Conservation (phyloP, 2,888 invertebrate species). For the Drosophila parthenogenetica region DNA sequence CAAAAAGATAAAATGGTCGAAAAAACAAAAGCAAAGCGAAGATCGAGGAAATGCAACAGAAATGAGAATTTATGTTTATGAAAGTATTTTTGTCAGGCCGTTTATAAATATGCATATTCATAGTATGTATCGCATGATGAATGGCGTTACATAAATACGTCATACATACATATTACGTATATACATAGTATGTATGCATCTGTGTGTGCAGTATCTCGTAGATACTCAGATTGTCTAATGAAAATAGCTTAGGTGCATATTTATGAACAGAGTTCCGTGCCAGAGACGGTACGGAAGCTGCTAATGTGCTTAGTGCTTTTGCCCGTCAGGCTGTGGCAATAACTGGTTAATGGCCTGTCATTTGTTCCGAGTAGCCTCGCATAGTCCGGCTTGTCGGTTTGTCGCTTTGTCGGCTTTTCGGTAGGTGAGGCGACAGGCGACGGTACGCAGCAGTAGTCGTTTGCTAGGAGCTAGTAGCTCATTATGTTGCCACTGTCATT, state of each 20-base stretch:
- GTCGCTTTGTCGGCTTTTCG: slow-evolving; percentile 4
- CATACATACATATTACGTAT: too few species aligned
- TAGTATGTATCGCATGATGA: slow-evolving; percentile 34
- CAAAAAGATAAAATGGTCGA: slow-evolving; percentile 58
- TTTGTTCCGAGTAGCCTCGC: slow-evolving; percentile 51
- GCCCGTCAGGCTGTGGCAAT: slow-evolving; percentile 70
- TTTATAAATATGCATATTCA: slow-evolving; percentile 54
- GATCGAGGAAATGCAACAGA: slow-evolving; percentile 77
- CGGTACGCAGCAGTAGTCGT: not conserved
- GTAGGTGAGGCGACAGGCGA: too few species aligned
- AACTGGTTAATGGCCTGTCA: slow-evolving; percentile 72
- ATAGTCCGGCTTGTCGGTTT: slow-evolving; percentile 36
- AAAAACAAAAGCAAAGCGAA: slow-evolving; percentile 48
- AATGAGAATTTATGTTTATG: slow-evolving; percentile 78
- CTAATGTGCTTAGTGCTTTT: slow-evolving; percentile 73
- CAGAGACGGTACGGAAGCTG: slow-evolving; percentile 61
- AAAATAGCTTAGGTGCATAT: slow-evolving; percentile 60
- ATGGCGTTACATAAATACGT: slow-evolving; percentile 22
- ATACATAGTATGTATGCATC: not conserved
- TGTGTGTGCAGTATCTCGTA: not conserved
- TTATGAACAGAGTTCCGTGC: slow-evolving; percentile 57
- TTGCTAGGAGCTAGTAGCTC: slow-evolving; percentile 36
- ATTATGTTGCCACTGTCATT: slow-evolving; percentile 45
- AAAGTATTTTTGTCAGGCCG: slow-evolving; percentile 61
- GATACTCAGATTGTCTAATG: slow-evolving; percentile 33